These are phyloP conservation scores for Thymelicus lineola DNA, from an alignment of 2,888 invertebrate genomes.

Conservation along the genomic window DNA sequence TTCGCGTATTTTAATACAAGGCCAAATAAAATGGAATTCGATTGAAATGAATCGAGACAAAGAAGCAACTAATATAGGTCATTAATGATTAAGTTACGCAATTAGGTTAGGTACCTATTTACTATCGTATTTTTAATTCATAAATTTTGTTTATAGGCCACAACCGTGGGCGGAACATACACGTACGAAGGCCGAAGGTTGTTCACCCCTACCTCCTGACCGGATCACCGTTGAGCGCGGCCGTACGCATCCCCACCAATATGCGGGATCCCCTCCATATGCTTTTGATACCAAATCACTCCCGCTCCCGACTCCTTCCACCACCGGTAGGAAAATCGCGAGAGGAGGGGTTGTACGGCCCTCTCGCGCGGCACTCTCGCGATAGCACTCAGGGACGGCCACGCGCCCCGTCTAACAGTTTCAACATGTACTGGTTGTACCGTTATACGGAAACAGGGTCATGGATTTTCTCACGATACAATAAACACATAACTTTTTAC, in stretches of 20 bases:
- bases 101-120: constrained; percentile 54
- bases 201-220: constrained; percentile 81
- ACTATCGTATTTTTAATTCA: constrained; percentile 51
- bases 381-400: constrained; percentile 63
- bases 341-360: constrained; percentile 80
- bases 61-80: constrained; percentile 64
- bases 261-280: constrained; percentile 83
- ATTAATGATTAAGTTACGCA: constrained; percentile 66
- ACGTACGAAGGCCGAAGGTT: constrained; percentile 69
- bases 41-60: constrained; percentile 54
- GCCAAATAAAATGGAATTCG: constrained; percentile 36
- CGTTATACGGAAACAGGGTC: constrained; percentile 72
- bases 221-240: constrained; percentile 66
- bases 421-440: constrained; percentile 71
- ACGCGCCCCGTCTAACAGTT: constrained; percentile 81
- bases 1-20: constrained; percentile 39
- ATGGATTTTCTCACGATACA: constrained; percentile 64
- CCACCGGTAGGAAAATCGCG: constrained; percentile 77
- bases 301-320: constrained; percentile 83
- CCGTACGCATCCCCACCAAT: constrained; percentile 83
- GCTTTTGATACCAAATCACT: constrained; percentile 76
- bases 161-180: constrained; percentile 64
- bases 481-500: constrained; percentile 48
- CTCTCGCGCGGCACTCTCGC: constrained; percentile 71
- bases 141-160: constrained; percentile 55